Base-by-base conservation (phyloP, 2,888 invertebrate genomes). In the Caenorhabditis plicata region DNA sequence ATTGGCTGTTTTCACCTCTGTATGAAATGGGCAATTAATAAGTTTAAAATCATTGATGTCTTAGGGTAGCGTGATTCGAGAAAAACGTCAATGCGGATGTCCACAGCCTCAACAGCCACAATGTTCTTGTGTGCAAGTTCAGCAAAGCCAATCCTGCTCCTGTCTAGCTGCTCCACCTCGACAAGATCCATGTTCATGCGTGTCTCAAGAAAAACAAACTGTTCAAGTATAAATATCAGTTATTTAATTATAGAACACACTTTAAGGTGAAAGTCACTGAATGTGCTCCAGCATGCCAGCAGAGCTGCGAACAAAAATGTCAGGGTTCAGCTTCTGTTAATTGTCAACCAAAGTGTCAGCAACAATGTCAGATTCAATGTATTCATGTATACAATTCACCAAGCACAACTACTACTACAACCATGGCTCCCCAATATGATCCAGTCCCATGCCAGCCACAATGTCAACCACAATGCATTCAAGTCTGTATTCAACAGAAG, bases 81-180 rank as follows among this genome's bases (percentile, higher is more conserved):
- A 68, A 38, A 68, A 68, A 52, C 58, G 68, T 57, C 68, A 68
- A 39, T 68, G 68, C 53, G 68, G 68, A 45, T 68, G 68, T 56
- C 56, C 57, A 26, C 57, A 48, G 22, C 63, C 43, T 39, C 50
- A 51, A 36, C 56, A 53, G 48, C 35, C 41, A n/a, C 63, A 63
- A 38, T 68, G 68, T 47, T 62, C 62, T 13, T 68, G 68, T 42
- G 52, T 51, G 41, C 55, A 55, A 26, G 60, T 53, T 32, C 55
- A 55, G 45, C 62, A 55, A 52, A 52, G 55, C n/a, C 55, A 58
- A 27, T 56, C 64, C 22, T 68, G 68, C 54, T 62, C 62, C 32
- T 68, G 68, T 52, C 68, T 62, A 53, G 58, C 62, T 36, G 61
- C 63, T 51, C 56, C 49, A 50, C 56, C 49, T 15, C 15, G n/a